Base-by-base conservation (phyloP, 1,140 invertebrate species). In the Aphelenchoides avenae region DNA sequence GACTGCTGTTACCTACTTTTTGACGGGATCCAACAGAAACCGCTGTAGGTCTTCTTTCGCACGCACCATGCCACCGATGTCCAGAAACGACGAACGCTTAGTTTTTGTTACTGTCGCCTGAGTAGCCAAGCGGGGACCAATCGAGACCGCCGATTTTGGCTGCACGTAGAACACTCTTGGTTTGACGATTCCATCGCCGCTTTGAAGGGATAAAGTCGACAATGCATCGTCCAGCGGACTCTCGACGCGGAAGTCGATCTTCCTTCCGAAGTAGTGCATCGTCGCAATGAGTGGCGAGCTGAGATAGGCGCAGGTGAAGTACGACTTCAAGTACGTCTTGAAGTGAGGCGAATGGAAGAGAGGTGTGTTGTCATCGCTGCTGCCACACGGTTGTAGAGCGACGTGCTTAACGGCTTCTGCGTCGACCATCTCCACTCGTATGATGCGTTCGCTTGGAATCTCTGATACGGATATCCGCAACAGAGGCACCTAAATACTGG, bases 61-160 rank as follows among this genome's bases (percentile, higher is more conserved):
- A 11, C 61, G 51, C 22, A 44, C 61, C 26, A 59, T 42, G n/a
- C 27, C 36, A 13, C 34, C 33, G 9, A 60, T 44, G 42, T 30
- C 39, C 29, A 13, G 15, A 11, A 27, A 3, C 18, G 18, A 24
- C 24, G 30, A 24, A 52, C 39, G 6, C 3, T 39, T 27, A 5
- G 11, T 7, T 15, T 26, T 54, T 11, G 9, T 18, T 51, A 4
- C 20, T 15, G 37, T 5, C 39, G 30, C 7, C 6, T 42, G 24
- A 1, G 47, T 22, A 30, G 47, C 13, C 36, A 27, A 34, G 34
- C 39, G 7, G 43, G 18, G 5, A 29, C 13, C n/a, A n/a, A n/a
- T n/a, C n/a, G n/a, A n/a, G n/a, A n/a, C n/a, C n/a, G n/a, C n/a
- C n/a, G n/a, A n/a, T n/a, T n/a, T n/a, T n/a, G n/a, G n/a, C n/a